Base-by-base conservation (phyloP, 2,888 invertebrate species). In the Entomobrya multifasciata region DNA sequence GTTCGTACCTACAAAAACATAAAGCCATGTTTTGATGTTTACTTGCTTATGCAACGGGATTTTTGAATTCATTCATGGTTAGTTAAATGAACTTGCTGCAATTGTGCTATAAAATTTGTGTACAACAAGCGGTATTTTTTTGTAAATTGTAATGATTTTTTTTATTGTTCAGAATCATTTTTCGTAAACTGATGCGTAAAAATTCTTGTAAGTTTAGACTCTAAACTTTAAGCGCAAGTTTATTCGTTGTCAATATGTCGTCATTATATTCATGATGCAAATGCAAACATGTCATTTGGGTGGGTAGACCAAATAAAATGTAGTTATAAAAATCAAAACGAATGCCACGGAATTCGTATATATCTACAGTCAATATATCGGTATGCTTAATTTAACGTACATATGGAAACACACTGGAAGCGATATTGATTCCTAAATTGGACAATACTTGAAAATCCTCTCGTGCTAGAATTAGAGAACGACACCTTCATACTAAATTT, bases 31-130 rank as follows among this genome's bases (percentile, higher is more conserved):
- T n/a, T n/a, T n/a, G n/a, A n/a, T 47, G 47, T 47, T 72, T 17
- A 41, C 22, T 55, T 25, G 67, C 84, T 84, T 84, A 78, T 47
- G 78, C 77, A 84, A 84, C 84, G 84, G 84, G 84, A 84, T 84
- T 36, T 83, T 55, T 8, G n/a, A 8, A 67, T 22, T 67, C 67
- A 44, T 44, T 27, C 15, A 6, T 62, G 15, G 30, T 74, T 82
- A 20, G 62, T 82, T 57, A 81, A 81, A 70, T 57, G 70, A 81
- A 70, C 70, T 52, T 62, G 0, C 5, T 47, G 22, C 27, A 47
- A 77, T 55, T 17, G 60, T 17, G 72, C 72, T 8, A 72, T 8
- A 36, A 11, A 22, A 20, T 13, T 41, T n/a, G 13, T n/a, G 47
- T 13, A 15, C 15, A 47, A 47, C 13, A 47, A 47, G 2, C 47